Evolutionary conservation across 2,888 invertebrate genomes (phyloP), one percentile per base, ranked within the genome.

Genomic region (Eudemis profundana): DNA sequence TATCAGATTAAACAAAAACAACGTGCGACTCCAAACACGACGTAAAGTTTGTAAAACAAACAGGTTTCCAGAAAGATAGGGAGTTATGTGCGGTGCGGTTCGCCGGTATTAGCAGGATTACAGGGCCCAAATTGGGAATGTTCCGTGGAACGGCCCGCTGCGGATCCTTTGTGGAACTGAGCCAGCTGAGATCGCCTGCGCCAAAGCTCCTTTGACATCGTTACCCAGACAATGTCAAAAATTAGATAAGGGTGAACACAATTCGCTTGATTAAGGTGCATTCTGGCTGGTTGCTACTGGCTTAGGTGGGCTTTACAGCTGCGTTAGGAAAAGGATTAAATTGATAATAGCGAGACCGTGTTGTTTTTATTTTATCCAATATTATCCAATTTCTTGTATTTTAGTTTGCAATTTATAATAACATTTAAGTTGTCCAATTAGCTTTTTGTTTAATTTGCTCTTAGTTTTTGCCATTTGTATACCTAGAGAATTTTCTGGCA

Each of bases 31-130:
- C 17, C 42, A 29, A 17, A 33, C 8, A 33, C 33, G 33, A 33
- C 17, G 60, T 65, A 40, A 53, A 47, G 15, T 60, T 65, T 15
- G 59, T 46, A 60, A 60, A 61, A 66, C 61, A 56, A 61, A 62
- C 54, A 50, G 49, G 42, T 50, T 61, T 56, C 61, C 66, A 72
- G 72, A 76, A 75, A 78, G 74, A 80, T 81, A 78, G 75, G 59
- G 74, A 74, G 74, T 78, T 77, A 73, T 75, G 75, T 78, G 72
- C 77, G 77, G 63, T 81, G 83, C 73, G 81, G 81, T 81, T 80
- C 74, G 75, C 73, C 73, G 77, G 81, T 79, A 82, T 82, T 81
- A 82, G 76, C 69, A 71, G 76, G 78, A 78, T 82, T 81, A 82
- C 76, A 46, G 70, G 74, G 77, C 75, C 74, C 76, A 75, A 79